Conservation (phyloP, 1,140 invertebrate species). For the Argopecten irradians region DNA sequence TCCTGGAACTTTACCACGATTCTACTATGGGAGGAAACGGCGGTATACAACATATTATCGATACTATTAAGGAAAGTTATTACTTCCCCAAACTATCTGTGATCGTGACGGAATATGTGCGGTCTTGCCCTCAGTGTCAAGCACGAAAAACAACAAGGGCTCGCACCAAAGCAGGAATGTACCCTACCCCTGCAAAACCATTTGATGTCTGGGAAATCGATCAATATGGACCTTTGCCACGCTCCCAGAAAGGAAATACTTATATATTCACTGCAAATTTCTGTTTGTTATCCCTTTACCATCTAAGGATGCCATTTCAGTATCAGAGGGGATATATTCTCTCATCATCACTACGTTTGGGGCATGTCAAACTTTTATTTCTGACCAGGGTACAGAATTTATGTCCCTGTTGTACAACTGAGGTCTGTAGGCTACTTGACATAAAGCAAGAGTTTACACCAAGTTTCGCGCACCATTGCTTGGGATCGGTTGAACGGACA, state of each 20-base stretch:
- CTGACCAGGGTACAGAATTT: conserved; percentile 49
- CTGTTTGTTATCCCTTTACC: conserved; percentile 31
- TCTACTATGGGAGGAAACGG: no score
- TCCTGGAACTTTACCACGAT: no score
- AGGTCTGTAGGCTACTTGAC: conserved; percentile 29
- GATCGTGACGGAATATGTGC: no score
- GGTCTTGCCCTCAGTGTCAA: no score
- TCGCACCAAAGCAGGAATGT: no score
- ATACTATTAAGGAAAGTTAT: no score
- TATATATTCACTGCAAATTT: conserved; percentile 54
- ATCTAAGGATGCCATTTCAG: conserved; percentile 39
- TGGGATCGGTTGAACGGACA: conserved; percentile 43
- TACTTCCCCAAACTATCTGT: no score
- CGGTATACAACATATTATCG: no score
- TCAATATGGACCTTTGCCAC: conserved; percentile 42
- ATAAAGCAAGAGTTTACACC: conserved; percentile 41
- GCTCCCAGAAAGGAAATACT: conserved; percentile 38
- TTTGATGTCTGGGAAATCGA: conserved; percentile 49
- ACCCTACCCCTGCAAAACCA: conserved; percentile 34
- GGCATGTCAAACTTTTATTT: conserved; percentile 39
- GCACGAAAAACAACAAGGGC: no score
- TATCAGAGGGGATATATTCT: conserved; percentile 26
- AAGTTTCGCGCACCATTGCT: conserved; percentile 42
- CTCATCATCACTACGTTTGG: conserved; percentile 42
- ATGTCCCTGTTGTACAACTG: conserved; percentile 27